phyloP scores from a whole-genome alignment of 2,888 invertebrate genomes.

The Netelia melanura region DNA sequence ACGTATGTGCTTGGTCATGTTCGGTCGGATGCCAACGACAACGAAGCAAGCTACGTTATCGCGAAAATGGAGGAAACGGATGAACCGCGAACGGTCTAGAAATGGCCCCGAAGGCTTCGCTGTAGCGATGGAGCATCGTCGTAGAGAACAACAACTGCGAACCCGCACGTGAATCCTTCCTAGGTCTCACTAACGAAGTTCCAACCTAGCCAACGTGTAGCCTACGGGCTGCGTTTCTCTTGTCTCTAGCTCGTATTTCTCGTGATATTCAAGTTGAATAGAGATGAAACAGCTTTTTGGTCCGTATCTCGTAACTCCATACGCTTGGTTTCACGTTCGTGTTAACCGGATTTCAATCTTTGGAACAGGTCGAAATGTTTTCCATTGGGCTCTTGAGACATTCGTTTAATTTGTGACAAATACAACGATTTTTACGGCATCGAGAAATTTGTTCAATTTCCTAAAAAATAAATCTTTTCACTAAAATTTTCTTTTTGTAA shows the following conservation, averaged over 20 bases:
- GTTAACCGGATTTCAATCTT: neutral
- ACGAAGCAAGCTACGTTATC: neutral
- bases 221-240: conserved; percentile 59
- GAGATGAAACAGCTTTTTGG: neutral
- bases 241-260: conserved; percentile 11
- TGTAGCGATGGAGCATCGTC: neutral
- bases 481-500: too few relatives aligned
- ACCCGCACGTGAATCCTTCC: conserved; percentile 54
- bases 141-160: conserved; percentile 30
- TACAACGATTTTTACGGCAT: too few relatives aligned
- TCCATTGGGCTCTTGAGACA: neutral
- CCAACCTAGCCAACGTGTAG: conserved; percentile 60
- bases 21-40: neutral
- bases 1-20: conserved; percentile 3
- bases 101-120: conserved; percentile 31
- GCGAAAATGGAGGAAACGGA: conserved; percentile 37
- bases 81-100: conserved; percentile 5
- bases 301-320: neutral
- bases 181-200: conserved; percentile 68
- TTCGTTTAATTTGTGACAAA: neutral
- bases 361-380: neutral
- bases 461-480: too few relatives aligned
- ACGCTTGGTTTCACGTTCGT: neutral
- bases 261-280: conserved; percentile 10
- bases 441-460: too few relatives aligned